A percentile compares a stretch with the other conserved stretches of the same genome.
These are phyloP conservation scores for Tolypeutes matacus DNA, from an alignment of 2,797 vertebrate genomes.

Conservation along the genomic window DNA sequence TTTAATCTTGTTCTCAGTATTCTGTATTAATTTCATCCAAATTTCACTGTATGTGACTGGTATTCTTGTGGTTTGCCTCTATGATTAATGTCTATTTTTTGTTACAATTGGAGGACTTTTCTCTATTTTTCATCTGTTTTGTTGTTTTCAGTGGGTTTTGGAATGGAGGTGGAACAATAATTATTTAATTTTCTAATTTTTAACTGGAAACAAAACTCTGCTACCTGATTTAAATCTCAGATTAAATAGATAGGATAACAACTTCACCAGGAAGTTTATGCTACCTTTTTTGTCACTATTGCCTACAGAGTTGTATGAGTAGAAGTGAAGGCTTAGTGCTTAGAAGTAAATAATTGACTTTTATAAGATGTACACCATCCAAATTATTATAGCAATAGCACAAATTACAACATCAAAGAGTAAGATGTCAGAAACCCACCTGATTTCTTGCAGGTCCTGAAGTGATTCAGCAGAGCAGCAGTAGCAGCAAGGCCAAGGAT, in stretches of 20 bases:
- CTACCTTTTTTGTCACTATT: neutral
- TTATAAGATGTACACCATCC: neutral
- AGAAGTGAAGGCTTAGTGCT: neutral
- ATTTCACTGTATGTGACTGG: neutral
- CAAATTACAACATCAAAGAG: neutral
- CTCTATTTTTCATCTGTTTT: neutral
- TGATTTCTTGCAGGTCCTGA: neutral
- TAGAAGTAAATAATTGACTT: neutral
- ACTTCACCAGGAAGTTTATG: neutral
- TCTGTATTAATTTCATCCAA: neutral
- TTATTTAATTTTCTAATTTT: neutral
- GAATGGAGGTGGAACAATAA: neutral
- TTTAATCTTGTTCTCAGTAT: neutral
- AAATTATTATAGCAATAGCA: neutral
- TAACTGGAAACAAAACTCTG: neutral
- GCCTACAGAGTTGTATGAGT: neutral
- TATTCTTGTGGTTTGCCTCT: neutral
- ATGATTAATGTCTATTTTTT: neutral
- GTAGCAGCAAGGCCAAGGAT: neutral
- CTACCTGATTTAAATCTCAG: neutral
- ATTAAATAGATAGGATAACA: neutral
- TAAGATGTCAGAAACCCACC: slow-evolving; percentile 20
- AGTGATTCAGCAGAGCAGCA: neutral
- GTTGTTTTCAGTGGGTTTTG: neutral
- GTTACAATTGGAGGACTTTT: neutral